Conservation (phyloP, 2,113 vertebrate species). For the Camelus bactrianus region DNA sequence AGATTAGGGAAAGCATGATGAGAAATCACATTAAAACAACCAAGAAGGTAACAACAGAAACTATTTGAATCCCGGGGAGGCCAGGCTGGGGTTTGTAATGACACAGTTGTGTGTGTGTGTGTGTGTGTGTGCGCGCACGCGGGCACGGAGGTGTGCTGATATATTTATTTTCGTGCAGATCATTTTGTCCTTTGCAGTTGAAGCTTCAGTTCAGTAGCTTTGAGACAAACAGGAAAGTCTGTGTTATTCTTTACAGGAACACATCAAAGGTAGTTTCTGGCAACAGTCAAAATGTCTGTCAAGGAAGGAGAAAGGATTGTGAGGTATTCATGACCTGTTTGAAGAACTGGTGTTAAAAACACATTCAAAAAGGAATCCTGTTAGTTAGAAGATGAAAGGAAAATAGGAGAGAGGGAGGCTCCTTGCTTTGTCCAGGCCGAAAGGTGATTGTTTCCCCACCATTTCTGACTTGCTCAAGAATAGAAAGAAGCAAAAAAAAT, state of each 20-base stretch:
- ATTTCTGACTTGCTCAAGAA: background rate
- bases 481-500: background rate
- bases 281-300: conserved; percentile 76
- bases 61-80: background rate
- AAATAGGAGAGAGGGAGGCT: background rate
- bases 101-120: background rate
- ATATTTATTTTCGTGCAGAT: background rate
- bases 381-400: conserved; percentile 75
- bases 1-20: background rate
- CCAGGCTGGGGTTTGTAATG: background rate
- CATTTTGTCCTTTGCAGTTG: conserved; percentile 58
- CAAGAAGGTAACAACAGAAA: background rate
- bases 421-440: background rate
- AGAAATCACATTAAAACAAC: conserved; percentile 47
- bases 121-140: background rate
- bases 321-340: conserved; percentile 82
- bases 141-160: background rate
- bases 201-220: conserved; percentile 58
- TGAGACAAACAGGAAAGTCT: conserved; percentile 80
- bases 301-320: conserved; percentile 78
- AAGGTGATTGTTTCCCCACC: background rate
- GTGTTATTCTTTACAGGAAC: conserved; percentile 76
- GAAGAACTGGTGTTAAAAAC: conserved; percentile 76
- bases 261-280: conserved; percentile 81
- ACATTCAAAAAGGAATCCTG: conserved; percentile 73